Evolutionary conservation across 2,888 invertebrate genomes (phyloP).

Genomic region (Eustalomyia histrio): DNA sequence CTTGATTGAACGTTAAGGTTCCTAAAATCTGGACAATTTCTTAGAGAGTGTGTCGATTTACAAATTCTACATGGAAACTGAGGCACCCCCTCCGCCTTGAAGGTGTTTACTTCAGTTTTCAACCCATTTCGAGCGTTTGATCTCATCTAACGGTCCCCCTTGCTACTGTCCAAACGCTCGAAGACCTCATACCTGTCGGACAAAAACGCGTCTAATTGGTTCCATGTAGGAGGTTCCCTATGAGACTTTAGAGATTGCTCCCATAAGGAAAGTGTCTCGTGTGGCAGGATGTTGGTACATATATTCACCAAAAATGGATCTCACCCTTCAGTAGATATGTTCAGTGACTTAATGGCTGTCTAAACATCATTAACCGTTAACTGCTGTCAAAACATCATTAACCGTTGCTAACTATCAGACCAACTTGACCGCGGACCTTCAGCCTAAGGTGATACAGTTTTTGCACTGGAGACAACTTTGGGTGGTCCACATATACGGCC

Average conservation of each 20-base stretch:
- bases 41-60: background rate
- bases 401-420: slow-evolving; percentile 6
- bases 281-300: slow-evolving; percentile 28
- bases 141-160: background rate
- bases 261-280: slow-evolving; percentile 25
- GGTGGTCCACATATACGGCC: slow-evolving; percentile 37
- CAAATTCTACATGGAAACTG: slow-evolving; percentile 6
- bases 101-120: background rate
- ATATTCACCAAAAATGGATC: slow-evolving; percentile 31
- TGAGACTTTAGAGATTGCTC: slow-evolving; percentile 27
- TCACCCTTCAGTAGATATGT: slow-evolving; percentile 26
- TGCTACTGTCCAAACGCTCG: background rate
- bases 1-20: background rate
- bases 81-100: background rate
- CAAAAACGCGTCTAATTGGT: slow-evolving; percentile 27
- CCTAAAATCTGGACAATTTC: slow-evolving; percentile 6
- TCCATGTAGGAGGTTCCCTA: slow-evolving; percentile 19
- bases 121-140: background rate
- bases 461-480: background rate
- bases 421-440: slow-evolving; percentile 27
- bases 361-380: slow-evolving; percentile 34
- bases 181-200: slow-evolving; percentile 21
- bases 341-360: background rate
- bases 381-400: slow-evolving; percentile 10
- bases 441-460: slow-evolving; percentile 17